A percentile compares a stretch with the other conserved stretches of the same genome.
Evolutionary conservation across 2,797 vertebrate species (phyloP).

Genomic region (Premnoplex brunnescens): DNA sequence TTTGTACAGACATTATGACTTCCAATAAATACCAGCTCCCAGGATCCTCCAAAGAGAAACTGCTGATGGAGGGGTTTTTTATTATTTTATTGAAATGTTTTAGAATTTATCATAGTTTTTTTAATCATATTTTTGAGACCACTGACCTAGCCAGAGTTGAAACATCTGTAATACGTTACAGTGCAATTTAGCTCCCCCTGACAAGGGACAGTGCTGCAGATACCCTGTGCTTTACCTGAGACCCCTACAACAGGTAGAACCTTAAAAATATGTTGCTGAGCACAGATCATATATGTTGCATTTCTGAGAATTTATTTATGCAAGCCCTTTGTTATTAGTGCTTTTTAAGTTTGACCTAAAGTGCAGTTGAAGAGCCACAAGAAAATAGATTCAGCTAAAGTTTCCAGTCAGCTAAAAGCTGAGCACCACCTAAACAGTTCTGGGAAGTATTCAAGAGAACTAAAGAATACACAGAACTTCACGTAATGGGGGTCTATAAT

Average conservation of each 20-base stretch:
- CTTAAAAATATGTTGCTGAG: neutral
- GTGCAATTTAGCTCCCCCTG: neutral
- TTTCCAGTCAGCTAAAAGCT: neutral
- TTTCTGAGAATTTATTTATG: neutral
- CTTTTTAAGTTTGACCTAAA: neutral
- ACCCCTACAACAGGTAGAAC: neutral
- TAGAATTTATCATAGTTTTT: neutral
- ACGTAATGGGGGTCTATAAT: accelerated
- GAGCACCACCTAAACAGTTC: neutral
- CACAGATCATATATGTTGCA: neutral
- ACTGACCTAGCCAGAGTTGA: neutral
- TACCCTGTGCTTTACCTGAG: neutral
- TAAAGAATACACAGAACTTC: neutral
- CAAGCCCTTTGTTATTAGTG: neutral
- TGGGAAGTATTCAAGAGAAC: neutral
- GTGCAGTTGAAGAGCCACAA: neutral
- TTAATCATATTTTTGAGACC: neutral
- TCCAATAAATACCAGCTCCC: neutral
- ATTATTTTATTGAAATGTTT: neutral
- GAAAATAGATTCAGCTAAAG: neutral
- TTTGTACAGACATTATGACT: constrained; percentile 5
- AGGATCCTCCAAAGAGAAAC: neutral
- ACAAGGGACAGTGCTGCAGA: neutral
- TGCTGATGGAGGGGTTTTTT: neutral
- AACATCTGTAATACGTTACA: neutral